Percentiles rank a stretch among this genome's conserved stretches.
Conservation (phyloP, 2,888 invertebrate species). For the Trichacis sp. region DNA sequence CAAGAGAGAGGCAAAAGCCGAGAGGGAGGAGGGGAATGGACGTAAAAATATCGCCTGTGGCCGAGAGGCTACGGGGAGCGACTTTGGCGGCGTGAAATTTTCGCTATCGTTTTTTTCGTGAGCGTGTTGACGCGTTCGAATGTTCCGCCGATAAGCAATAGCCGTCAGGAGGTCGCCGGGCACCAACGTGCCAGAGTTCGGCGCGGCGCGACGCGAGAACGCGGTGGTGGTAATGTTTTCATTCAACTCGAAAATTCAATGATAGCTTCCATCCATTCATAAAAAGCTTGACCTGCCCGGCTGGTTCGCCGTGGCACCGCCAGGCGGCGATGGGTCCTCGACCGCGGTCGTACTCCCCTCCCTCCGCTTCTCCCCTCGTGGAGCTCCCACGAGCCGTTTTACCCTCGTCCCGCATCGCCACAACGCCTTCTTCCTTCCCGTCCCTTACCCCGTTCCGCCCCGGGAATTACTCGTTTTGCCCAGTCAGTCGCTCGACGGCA, state of each 20-base stretch:
- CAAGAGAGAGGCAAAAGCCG: neutral
- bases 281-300: slow-evolving; percentile 59
- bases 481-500: slow-evolving; percentile 59
- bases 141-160: slow-evolving; percentile 47
- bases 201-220: slow-evolving; percentile 35
- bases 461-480: slow-evolving; percentile 20
- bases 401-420: slow-evolving; percentile 35
- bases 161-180: slow-evolving; percentile 40
- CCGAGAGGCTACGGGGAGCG: neutral
- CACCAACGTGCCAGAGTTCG: slow-evolving; percentile 38
- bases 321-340: slow-evolving; percentile 61
- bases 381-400: slow-evolving; percentile 12
- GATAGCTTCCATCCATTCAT: slow-evolving; percentile 70
- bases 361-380: slow-evolving; percentile 11
- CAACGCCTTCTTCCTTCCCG: slow-evolving; percentile 21
- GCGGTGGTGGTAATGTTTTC: slow-evolving; percentile 61
- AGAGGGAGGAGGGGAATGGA: neutral
- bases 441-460: slow-evolving; percentile 16
- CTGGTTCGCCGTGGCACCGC: slow-evolving; percentile 54
- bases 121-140: slow-evolving; percentile 43
- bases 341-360: slow-evolving; percentile 19
- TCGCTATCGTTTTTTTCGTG: slow-evolving; percentile 24
- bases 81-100: slow-evolving; percentile 7
- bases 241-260: slow-evolving; percentile 69
- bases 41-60: neutral